Percentiles rank a stretch among this genome's conserved stretches.
Evolutionary conservation across 2,113 vertebrate genomes (phyloP).

Genomic region (Opisthocomus hoazin): DNA sequence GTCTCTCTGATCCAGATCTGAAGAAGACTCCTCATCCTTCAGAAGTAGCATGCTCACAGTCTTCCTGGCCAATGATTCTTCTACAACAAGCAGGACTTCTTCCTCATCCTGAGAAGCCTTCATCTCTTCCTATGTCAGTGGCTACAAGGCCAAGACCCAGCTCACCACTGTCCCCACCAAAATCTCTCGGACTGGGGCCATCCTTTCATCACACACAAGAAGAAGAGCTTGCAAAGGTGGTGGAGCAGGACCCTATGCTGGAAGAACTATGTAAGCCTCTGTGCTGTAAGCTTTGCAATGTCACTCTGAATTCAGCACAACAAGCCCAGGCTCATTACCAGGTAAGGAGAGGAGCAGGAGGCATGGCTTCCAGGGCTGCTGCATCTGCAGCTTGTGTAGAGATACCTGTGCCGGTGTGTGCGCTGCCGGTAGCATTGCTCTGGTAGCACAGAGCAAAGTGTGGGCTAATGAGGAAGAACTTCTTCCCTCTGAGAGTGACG

Average conservation of each 20-base stretch:
- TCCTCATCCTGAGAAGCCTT: slow-evolving; percentile 66
- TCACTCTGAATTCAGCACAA: slow-evolving; percentile 94
- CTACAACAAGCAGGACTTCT: slow-evolving; percentile 79
- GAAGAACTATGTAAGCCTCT: slow-evolving; percentile 97
- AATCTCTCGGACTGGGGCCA: slow-evolving; percentile 71
- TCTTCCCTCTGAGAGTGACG: too few species aligned
- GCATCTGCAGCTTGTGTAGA: not conserved
- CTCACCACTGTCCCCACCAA: slow-evolving; percentile 69
- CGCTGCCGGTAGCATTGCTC: not conserved
- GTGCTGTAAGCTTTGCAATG: slow-evolving; percentile 97
- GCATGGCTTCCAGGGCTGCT: not conserved
- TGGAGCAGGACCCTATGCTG: slow-evolving; percentile 86
- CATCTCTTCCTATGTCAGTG: slow-evolving; percentile 78
- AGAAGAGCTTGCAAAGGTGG: slow-evolving; percentile 75
- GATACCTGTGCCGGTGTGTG: fast-evolving
- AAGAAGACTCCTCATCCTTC: slow-evolving; percentile 68
- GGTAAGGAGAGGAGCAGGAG: slow-evolving; percentile 71
- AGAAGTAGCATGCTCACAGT: slow-evolving; percentile 75
- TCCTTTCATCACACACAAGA: slow-evolving; percentile 79
- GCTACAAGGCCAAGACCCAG: slow-evolving; percentile 71
- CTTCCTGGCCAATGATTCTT: slow-evolving; percentile 82
- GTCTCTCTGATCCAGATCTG: slow-evolving; percentile 63
- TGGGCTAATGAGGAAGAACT: too few species aligned
- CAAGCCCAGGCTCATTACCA: slow-evolving; percentile 99
- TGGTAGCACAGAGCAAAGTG: not conserved